A percentile compares a stretch with the other conserved stretches of the same genome.
These are phyloP conservation scores for Megaptera novaeangliae DNA, from an alignment of 2,113 vertebrate genomes.

Conservation along the genomic window DNA sequence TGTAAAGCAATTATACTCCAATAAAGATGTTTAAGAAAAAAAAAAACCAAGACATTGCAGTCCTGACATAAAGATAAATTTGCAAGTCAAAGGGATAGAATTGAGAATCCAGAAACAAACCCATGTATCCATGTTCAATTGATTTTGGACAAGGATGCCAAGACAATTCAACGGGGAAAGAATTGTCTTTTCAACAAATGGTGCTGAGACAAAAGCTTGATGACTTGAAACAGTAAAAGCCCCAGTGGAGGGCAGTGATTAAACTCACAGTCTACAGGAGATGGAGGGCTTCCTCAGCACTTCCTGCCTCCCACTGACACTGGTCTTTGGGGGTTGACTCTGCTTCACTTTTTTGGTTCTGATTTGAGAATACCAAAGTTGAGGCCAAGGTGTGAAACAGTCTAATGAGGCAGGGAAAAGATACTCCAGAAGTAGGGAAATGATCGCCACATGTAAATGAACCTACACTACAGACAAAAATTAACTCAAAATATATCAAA, in stretches of 20 bases:
- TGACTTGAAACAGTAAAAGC: not conserved
- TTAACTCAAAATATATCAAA: not conserved
- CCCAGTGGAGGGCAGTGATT: not conserved
- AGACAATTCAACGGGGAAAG: not conserved
- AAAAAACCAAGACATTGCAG: not conserved
- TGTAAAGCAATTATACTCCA: no score
- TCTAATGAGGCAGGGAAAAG: not conserved
- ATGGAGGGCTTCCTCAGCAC: not conserved
- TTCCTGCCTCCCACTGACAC: not conserved
- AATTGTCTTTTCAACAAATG: not conserved
- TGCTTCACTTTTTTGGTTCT: not conserved
- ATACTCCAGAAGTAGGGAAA: not conserved
- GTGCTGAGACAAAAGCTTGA: not conserved
- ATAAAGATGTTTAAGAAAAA: no score
- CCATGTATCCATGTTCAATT: not conserved
- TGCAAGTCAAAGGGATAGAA: not conserved
- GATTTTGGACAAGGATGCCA: not conserved
- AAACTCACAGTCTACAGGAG: not conserved
- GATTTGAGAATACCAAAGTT: not conserved
- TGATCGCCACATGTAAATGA: not conserved
- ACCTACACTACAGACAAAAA: not conserved
- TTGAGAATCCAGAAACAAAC: not conserved
- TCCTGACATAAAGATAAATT: not conserved
- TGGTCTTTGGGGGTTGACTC: not conserved
- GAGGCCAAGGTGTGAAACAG: not conserved